Evolutionary conservation across 2,888 invertebrate species (phyloP).

Genomic region (Drosophila siamana): DNA sequence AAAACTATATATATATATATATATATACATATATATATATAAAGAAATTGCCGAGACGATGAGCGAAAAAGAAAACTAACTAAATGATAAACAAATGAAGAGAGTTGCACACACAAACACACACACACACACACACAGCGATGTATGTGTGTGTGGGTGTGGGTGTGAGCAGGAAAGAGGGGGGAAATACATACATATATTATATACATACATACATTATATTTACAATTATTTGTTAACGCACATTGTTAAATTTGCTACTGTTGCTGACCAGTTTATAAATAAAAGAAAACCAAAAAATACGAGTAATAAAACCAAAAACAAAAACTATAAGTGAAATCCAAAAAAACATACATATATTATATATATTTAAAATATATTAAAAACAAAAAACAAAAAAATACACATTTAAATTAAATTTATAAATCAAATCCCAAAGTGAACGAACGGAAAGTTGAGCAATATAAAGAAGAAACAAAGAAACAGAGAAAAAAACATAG

Average conservation of each 20-base stretch:
- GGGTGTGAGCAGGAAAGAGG: conserved; percentile 14
- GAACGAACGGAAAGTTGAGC: conserved; percentile 59
- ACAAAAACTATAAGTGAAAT: conserved; percentile 71
- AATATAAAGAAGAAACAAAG: conserved; percentile 42
- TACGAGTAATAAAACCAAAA: conserved; percentile 85
- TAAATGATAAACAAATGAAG: conserved; percentile 29
- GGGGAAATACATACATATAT: conserved; percentile 52
- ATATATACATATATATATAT: conserved; percentile 12
- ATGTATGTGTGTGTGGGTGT: not conserved
- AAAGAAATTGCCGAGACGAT: conserved; percentile 24
- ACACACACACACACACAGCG: conserved; percentile 8
- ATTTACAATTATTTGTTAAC: conserved; percentile 85
- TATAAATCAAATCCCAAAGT: conserved; percentile 64
- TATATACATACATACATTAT: conserved; percentile 79
- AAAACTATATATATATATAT: conserved; percentile 26
- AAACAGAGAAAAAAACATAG: no score
- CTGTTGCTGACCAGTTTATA: conserved; percentile 86
- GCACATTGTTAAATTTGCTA: conserved; percentile 86
- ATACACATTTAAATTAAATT: conserved; percentile 72
- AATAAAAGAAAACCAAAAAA: conserved; percentile 87
- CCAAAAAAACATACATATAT: conserved; percentile 75
- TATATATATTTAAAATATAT: conserved; percentile 81
- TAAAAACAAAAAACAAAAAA: conserved; percentile 57
- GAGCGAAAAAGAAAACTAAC: conserved; percentile 23
- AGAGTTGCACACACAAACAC: conserved; percentile 26